phyloP scores from a whole-genome alignment of 2,888 invertebrate species.

The Rotaria macrura region DNA sequence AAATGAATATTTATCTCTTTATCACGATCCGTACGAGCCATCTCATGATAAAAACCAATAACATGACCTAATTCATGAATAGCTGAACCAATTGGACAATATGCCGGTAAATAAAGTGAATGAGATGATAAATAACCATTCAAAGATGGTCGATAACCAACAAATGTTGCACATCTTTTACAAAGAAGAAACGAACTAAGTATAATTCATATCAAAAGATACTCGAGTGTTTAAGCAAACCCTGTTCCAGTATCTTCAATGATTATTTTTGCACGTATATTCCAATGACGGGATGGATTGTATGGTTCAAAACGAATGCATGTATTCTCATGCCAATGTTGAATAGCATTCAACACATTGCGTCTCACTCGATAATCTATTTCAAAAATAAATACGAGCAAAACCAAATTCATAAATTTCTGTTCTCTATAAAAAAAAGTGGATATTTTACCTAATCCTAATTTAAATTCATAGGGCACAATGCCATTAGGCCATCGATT shows the following conservation, averaged over 20 bases:
- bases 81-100: constrained; percentile 31
- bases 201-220: too few relatives aligned
- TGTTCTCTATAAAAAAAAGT: too few relatives aligned
- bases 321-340: constrained; percentile 30
- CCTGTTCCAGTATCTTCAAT: neutral
- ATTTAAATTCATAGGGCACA: constrained; percentile 23
- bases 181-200: too few relatives aligned
- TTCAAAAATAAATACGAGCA: too few relatives aligned
- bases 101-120: constrained; percentile 24
- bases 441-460: constrained; percentile 23
- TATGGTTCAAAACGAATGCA: constrained; percentile 32
- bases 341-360: constrained; percentile 17
- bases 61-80: constrained; percentile 33
- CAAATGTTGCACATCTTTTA: constrained; percentile 30
- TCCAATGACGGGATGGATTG: constrained; percentile 15
- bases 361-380: constrained; percentile 20
- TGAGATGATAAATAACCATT: neutral
- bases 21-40: constrained; percentile 24
- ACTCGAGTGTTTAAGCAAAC: too few relatives aligned
- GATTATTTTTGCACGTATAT: neutral
- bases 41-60: constrained; percentile 32
- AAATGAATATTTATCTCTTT: constrained; percentile 23
- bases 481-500: constrained; percentile 27
- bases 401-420: too few relatives aligned
- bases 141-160: constrained; percentile 23